Evolutionary conservation across 1,140 invertebrate genomes (phyloP), one percentile per base, ranked within the genome.

Genomic region (Hestina assimilis): DNA sequence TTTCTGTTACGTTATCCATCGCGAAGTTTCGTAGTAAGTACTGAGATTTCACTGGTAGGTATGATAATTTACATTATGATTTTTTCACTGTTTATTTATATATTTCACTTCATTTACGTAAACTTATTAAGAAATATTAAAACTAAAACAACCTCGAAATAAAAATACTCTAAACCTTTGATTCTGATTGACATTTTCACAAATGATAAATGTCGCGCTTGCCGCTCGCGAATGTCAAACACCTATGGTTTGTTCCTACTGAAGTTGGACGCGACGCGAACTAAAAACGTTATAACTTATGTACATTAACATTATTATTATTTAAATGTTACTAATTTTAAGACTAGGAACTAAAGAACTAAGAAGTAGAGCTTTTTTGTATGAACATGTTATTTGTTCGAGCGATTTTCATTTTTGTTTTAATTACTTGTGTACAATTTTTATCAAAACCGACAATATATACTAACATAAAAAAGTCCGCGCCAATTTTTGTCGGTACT

Each of bases 1-100:
- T 84, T 38, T 86, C 79, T 47, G 74, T 80, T 74, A 84, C 66
- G 68, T 73, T 84, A 80, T 87, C 83, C 84, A 86, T 87, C 29
- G 50, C 63, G 61, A 31, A 58, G 55, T 15, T 64, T 42, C 52
- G 40, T 43, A 12, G 46, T 28, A 59, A 12, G 46, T 28, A 59
- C 53, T 41, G 47, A 4, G 41, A 29, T 24, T 63, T 58, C 43
- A 70, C 63, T 64, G 66, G 59, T 72, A 67, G 33, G 40, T 57
- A 42, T 54, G 50, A 31, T 47, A 48, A 23, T 26, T 26, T 28
- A 21, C 19, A 24, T 41, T 42, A 29, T n/a, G n/a, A n/a, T n/a
- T n/a, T n/a, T 26, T 5, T 23, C 19, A 33, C 20, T 0, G 48
- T 14, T 52, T 9, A 40, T 38, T 12, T 28, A 43, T 29, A 24